Conservation (phyloP, 2,888 invertebrate species). For the Callyntrura sp. region DNA sequence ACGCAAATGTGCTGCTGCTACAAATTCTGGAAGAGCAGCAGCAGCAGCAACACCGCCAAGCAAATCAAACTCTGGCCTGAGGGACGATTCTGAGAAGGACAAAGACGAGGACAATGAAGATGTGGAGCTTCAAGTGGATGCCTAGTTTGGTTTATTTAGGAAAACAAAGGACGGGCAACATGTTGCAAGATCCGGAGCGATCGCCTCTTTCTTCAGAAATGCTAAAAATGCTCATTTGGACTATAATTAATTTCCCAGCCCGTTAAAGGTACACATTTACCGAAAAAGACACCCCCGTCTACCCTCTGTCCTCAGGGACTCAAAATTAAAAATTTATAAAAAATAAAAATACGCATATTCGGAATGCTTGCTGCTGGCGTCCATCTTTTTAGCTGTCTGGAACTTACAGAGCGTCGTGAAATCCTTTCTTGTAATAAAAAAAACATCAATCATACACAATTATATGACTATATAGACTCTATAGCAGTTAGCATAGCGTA, state of each 20-base stretch:
- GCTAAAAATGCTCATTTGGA: no score
- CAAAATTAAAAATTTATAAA: neutral
- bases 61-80: no score
- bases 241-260: no score
- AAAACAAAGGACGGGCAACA: neutral
- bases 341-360: neutral
- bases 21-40: neutral
- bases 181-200: no score
- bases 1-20: neutral
- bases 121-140: conserved; percentile 56
- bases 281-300: no score
- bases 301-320: no score
- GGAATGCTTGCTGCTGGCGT: neutral
- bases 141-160: conserved; percentile 4
- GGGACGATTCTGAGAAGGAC: conserved; percentile 10
- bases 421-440: no score
- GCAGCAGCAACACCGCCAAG: neutral
- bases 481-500: neutral
- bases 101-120: conserved; percentile 64
- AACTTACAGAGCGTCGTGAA: no score
- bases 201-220: no score
- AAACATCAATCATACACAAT: neutral
- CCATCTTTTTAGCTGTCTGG: neutral
- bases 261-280: no score
- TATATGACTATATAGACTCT: neutral